phyloP scores from a whole-genome alignment of 2,113 vertebrate species.

The Zeus faber region DNA sequence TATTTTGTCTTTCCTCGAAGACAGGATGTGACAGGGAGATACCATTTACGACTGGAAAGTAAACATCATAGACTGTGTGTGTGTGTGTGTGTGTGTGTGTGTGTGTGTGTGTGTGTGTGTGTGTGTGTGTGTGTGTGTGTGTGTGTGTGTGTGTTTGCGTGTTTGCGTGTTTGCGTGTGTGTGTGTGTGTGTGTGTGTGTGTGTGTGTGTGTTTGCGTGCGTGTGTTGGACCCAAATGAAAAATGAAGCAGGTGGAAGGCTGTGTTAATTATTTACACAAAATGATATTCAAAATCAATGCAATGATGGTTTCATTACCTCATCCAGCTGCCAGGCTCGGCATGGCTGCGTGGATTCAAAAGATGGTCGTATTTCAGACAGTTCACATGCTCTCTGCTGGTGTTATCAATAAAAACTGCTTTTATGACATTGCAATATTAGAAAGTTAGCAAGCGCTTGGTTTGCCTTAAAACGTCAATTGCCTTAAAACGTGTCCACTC shows the following conservation, averaged over 20 bases:
- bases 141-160: too few relatives aligned
- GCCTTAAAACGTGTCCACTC: too few relatives aligned
- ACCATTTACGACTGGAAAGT: conserved; percentile 40
- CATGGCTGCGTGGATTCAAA: conserved; percentile 56
- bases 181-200: too few relatives aligned
- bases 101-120: too few relatives aligned
- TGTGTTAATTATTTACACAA: conserved; percentile 58
- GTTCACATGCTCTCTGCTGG: too few relatives aligned
- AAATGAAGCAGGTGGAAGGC: conserved; percentile 54
- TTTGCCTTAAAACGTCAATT: too few relatives aligned
- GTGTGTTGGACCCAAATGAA: conserved; percentile 42
- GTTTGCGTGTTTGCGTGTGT: too few relatives aligned
- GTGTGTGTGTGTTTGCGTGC: too few relatives aligned
- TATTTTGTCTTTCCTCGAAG: conserved; percentile 35
- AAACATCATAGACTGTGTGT: conserved; percentile 27
- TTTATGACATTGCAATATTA: not conserved
- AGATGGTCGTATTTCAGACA: conserved; percentile 59
- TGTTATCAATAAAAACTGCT: too few relatives aligned
- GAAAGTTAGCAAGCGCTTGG: too few relatives aligned
- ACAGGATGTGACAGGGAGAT: conserved; percentile 32
- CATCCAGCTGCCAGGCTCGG: conserved; percentile 54
- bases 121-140: too few relatives aligned
- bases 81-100: too few relatives aligned
- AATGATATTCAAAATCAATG: conserved; percentile 63
- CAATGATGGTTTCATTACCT: conserved; percentile 70